These are phyloP conservation scores for Heliconius nattereri DNA, from an alignment of 1,140 invertebrate species.

Conservation along the genomic window DNA sequence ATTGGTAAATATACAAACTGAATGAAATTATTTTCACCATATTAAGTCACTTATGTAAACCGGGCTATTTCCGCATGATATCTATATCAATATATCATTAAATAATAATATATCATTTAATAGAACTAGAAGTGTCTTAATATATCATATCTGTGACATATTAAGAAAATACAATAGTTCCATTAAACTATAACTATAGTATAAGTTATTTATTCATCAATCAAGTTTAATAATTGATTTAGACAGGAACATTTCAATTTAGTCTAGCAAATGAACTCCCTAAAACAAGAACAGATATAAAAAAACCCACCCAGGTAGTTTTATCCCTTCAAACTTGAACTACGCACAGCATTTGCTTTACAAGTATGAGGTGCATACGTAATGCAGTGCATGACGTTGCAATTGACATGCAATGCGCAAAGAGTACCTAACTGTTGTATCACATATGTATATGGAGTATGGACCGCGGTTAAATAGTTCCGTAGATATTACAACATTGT, in stretches of 20 bases:
- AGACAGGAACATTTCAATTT: background rate
- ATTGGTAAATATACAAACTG: too few species aligned
- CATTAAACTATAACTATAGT: background rate
- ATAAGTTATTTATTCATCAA: background rate
- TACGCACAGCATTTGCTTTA: conserved; percentile 49
- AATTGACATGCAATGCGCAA: conserved; percentile 64
- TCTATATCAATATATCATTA: too few species aligned
- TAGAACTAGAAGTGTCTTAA: too few species aligned
- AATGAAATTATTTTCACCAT: too few species aligned
- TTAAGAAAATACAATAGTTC: background rate
- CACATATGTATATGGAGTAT: conserved; percentile 15
- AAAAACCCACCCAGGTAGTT: conserved; percentile 61
- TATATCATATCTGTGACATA: background rate
- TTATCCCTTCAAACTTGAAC: conserved; percentile 60
- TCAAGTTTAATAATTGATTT: background rate
- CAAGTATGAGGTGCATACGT: conserved; percentile 56
- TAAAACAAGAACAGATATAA: background rate
- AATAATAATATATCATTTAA: too few species aligned
- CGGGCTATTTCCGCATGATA: too few species aligned
- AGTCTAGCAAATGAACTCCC: background rate
- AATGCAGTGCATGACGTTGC: conserved; percentile 52
- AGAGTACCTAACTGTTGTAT: conserved; percentile 59
- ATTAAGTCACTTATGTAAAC: too few species aligned
- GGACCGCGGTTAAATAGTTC: conserved; percentile 36
- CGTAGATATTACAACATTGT: conserved; percentile 40